phyloP scores from a whole-genome alignment of 2,113 vertebrate species.

The Coryphaenoides rupestris region DNA sequence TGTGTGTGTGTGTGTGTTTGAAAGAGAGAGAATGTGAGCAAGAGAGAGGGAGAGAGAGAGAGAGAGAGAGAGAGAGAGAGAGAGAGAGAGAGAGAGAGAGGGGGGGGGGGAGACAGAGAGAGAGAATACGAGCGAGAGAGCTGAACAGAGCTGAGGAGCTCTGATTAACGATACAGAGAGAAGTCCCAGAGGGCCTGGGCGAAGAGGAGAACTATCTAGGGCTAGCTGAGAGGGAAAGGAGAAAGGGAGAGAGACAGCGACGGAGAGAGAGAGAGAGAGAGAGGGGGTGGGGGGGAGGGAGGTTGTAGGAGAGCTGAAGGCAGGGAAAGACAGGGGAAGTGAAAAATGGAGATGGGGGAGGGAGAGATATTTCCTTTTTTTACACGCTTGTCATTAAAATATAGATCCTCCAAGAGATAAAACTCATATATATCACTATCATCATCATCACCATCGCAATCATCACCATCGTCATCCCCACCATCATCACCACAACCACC shows the following conservation, averaged over 20 bases:
- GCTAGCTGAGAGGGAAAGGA: constrained; percentile 61
- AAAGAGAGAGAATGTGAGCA: too few species aligned
- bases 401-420: constrained; percentile 43
- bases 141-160: constrained; percentile 71
- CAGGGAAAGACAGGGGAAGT: constrained; percentile 42
- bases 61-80: not conserved
- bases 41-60: not conserved
- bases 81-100: constrained; percentile 37
- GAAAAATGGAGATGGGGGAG: constrained; percentile 19
- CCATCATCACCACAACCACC: too few species aligned
- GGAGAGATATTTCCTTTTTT: constrained; percentile 49
- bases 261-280: constrained; percentile 13
- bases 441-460: too few species aligned
- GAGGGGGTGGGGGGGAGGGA: not conserved
- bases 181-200: constrained; percentile 69
- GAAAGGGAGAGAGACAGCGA: constrained; percentile 10
- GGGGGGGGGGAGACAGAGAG: constrained; percentile 18
- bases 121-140: constrained; percentile 34
- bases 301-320: not conserved
- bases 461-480: too few species aligned
- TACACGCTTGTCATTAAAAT: constrained; percentile 54
- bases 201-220: constrained; percentile 70
- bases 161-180: constrained; percentile 74
- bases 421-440: constrained; percentile 9
- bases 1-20: constrained; percentile 13